A percentile compares a stretch with the other conserved stretches of the same genome.
phyloP scores from a whole-genome alignment of 2,797 vertebrate species.

The Anomalospiza imberbis region DNA sequence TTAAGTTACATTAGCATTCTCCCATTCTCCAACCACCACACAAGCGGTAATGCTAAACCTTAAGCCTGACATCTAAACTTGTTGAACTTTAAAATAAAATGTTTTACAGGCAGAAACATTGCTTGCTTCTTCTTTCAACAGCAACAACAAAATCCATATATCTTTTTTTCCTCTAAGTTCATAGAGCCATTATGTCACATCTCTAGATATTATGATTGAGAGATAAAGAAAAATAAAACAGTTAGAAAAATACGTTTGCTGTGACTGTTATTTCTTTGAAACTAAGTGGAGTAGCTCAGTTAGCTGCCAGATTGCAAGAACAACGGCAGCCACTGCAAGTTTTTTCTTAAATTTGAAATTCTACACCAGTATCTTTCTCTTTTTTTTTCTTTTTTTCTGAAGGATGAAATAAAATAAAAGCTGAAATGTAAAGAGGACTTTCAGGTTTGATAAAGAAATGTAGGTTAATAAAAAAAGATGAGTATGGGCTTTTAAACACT shows the following conservation, averaged over 20 bases:
- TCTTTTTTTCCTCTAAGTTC: background rate
- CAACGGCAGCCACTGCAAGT: background rate
- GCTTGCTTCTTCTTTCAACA: background rate
- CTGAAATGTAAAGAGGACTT: conserved; percentile 15
- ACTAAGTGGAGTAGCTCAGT: background rate
- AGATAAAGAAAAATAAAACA: background rate
- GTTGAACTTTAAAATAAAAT: background rate
- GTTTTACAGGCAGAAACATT: background rate
- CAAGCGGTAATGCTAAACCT: background rate
- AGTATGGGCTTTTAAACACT: background rate
- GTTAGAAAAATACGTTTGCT: background rate
- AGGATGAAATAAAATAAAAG: background rate
- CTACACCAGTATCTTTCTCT: background rate
- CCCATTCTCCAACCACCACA: background rate
- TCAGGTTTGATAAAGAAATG: background rate
- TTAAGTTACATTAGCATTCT: background rate
- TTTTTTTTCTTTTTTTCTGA: background rate
- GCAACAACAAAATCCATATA: background rate
- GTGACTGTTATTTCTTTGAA: background rate
- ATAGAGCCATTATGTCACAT: background rate
- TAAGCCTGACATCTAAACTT: background rate
- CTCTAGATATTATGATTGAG: background rate
- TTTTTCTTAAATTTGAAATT: background rate
- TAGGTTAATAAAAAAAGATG: conserved; percentile 2
- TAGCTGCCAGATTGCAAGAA: background rate